Conservation (phyloP, 2,888 invertebrate species). For the Phaedon cochleariae region DNA sequence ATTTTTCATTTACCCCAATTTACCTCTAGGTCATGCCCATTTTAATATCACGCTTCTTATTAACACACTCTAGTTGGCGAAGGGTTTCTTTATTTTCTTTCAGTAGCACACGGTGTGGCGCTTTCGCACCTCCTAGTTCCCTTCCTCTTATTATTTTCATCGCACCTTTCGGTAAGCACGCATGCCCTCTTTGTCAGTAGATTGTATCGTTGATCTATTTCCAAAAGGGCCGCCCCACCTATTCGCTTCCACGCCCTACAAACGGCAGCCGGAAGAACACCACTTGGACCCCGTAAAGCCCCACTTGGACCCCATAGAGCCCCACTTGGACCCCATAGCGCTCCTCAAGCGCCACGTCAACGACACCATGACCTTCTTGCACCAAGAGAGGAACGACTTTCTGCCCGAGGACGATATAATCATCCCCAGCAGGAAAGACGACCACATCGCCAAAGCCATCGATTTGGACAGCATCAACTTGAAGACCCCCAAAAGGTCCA, state of each 20-base stretch:
- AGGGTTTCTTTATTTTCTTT: conserved; percentile 34
- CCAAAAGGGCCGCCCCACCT: conserved; percentile 47
- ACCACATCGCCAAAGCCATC: conserved; percentile 57
- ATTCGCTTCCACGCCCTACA: conserved; percentile 49
- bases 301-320: conserved; percentile 59
- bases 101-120: conserved; percentile 34
- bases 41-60: conserved; percentile 52
- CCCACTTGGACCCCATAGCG: conserved; percentile 57
- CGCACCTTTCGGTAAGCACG: conserved; percentile 37
- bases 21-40: conserved; percentile 55
- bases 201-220: conserved; percentile 48
- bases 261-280: conserved; percentile 38
- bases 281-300: conserved; percentile 55
- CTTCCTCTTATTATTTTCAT: conserved; percentile 42
- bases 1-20: too few relatives aligned
- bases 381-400: conserved; percentile 61
- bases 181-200: conserved; percentile 42
- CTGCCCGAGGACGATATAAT: conserved; percentile 60
- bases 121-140: conserved; percentile 31
- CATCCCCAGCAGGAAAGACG: conserved; percentile 59
- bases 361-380: conserved; percentile 60
- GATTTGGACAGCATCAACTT: conserved; percentile 53
- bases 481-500: conserved; percentile 46
- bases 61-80: conserved; percentile 18
- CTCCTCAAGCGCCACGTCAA: conserved; percentile 57